These are phyloP conservation scores for Tenebrosternarchus preto DNA, from an alignment of 2,113 vertebrate species.

Conservation along the genomic window DNA sequence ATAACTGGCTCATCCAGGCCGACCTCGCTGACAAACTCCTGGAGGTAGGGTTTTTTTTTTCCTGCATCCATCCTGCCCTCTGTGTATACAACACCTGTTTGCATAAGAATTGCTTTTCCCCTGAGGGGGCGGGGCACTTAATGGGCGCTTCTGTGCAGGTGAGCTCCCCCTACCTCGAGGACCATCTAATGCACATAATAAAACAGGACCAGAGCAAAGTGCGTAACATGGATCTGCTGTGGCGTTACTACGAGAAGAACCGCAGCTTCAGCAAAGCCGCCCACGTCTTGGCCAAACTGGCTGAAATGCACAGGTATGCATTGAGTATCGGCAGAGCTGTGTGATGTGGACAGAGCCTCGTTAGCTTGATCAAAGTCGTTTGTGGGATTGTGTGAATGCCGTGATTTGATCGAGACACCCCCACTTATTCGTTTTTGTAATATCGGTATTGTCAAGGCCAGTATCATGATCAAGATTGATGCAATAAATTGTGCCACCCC, in stretches of 20 bases:
- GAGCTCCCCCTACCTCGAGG: constrained; percentile 91
- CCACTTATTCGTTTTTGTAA: too few species aligned
- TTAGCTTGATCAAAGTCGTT: too few species aligned
- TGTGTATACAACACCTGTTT: not conserved
- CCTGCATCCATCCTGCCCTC: not conserved
- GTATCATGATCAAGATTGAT: too few species aligned
- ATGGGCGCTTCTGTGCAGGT: constrained; percentile 72
- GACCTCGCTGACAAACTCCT: constrained; percentile 92
- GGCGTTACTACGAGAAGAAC: constrained; percentile 96
- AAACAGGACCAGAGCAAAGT: constrained; percentile 96
- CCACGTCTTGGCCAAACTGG: constrained; percentile 87
- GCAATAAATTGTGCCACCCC: too few species aligned
- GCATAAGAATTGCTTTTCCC: not conserved
- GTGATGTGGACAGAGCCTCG: too few species aligned
- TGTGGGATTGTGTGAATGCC: too few species aligned
- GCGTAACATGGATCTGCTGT: constrained; percentile 94
- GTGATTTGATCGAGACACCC: too few species aligned
- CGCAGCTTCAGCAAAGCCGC: constrained; percentile 92
- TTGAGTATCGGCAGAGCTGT: too few species aligned
- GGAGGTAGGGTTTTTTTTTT: constrained; percentile 76
- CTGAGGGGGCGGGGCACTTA: too few species aligned
- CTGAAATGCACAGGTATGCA: constrained; percentile 91
- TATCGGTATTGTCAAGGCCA: too few species aligned
- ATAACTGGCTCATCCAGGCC: constrained; percentile 95
- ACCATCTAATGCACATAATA: constrained; percentile 91